Base-by-base conservation (phyloP, 2,888 invertebrate genomes). In the Mesopsocus fuscifrons region DNA sequence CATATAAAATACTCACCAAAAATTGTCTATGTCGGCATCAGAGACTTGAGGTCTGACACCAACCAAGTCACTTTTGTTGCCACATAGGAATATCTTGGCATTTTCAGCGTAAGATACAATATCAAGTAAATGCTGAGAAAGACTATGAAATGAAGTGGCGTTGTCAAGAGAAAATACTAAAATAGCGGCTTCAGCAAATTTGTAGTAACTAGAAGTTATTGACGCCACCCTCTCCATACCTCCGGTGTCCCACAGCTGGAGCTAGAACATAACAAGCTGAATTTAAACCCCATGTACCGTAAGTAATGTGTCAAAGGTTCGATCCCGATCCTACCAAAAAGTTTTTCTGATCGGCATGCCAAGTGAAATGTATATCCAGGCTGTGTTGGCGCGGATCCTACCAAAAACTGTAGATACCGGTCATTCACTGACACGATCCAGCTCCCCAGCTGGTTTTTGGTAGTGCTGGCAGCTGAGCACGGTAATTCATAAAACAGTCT, bases 181-280 rank as follows among this genome's bases (percentile, higher is more conserved):
- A 52, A 94, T 77, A 45, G 91, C 92, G 47, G 89, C 92, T 59
- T 91, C 89, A 2, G 92, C 85, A 64, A 89, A 89, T 63, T 92
- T 91, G 60, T 91, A 94, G 59, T 94, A 94, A 57, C 87, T 88
- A 21, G 88, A 87, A 9, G 92, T 92, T 16, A 94, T 84, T 2
- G 89, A 89, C 35, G 91, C 91, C 48, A 92, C 89, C 53, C 92
- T 69, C 62, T 94, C 94, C 87, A 94, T 89, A 41, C 92, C 92
- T 50, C 91, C 92, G 30, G 94, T 94, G 58, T 94, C 94, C 91
- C 92, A 94, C 51, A 94, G 63, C 63, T 91, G 89, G 48, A 94
- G 65, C 89, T 92, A 60, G 41, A 64, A 57, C 49, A 48, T 46
- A 49, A 49, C 50, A 45, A 45, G 49, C 11, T 13, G 3, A 34